A percentile compares a stretch with the other conserved stretches of the same genome.
Evolutionary conservation across 2,797 vertebrate species (phyloP).

Genomic region (Pygocentrus nattereri): DNA sequence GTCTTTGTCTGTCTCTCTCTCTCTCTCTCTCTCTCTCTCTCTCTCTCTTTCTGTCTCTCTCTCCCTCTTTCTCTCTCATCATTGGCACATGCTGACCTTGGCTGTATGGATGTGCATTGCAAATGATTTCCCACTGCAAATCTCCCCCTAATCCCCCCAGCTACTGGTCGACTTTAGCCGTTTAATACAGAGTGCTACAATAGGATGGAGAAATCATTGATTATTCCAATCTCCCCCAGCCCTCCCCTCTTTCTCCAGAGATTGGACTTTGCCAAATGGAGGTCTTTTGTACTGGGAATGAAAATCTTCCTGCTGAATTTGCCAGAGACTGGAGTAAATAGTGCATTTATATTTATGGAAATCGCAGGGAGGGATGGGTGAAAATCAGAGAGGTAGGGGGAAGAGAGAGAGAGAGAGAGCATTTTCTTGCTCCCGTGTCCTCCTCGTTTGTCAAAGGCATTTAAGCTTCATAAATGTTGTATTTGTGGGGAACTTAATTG

Average conservation of each 20-base stretch:
- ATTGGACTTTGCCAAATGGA: conserved; percentile 57
- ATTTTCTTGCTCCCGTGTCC: conserved; percentile 31
- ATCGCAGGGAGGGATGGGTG: conserved; percentile 44
- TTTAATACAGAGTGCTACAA: conserved; percentile 83
- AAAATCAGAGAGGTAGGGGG: conserved; percentile 35
- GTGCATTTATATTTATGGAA: conserved; percentile 62
- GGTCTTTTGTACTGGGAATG: conserved; percentile 56
- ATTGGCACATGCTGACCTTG: conserved; percentile 83
- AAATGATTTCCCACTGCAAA: conserved; percentile 82
- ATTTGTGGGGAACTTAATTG: conserved; percentile 60
- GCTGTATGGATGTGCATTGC: conserved; percentile 78
- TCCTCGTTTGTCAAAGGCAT: conserved; percentile 56
- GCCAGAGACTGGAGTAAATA: conserved; percentile 55
- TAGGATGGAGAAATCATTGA: conserved; percentile 66
- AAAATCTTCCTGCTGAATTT: conserved; percentile 57
- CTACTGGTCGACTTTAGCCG: conserved; percentile 50
- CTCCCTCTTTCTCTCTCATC: conserved; percentile 7
- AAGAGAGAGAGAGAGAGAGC: conserved; percentile 42
- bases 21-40: conserved; percentile 18
- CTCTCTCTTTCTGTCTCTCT: conserved; percentile 11
- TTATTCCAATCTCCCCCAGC: conserved; percentile 36
- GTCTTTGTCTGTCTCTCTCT: background rate
- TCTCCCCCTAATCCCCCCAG: conserved; percentile 66
- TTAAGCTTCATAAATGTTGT: conserved; percentile 63
- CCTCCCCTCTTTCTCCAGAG: conserved; percentile 36